Percentiles rank a stretch among this genome's conserved stretches.
These are phyloP conservation scores for Machimus rusticus DNA, from an alignment of 2,888 invertebrate genomes.

Conservation along the genomic window DNA sequence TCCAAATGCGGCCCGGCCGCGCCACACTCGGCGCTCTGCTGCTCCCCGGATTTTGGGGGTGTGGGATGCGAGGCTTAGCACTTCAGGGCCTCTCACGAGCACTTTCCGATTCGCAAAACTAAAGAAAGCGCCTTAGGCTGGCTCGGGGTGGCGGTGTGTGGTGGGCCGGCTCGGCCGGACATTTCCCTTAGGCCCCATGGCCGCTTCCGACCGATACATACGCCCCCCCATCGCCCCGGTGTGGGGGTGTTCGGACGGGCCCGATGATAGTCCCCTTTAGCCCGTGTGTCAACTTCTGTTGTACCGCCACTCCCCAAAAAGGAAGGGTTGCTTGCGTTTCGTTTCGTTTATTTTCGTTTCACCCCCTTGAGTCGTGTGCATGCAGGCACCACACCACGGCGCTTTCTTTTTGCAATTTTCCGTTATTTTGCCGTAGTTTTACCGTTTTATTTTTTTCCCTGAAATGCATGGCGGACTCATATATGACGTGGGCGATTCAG, in stretches of 20 bases:
- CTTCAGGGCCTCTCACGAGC: constrained; percentile 12
- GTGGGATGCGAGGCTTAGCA: not conserved
- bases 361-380: constrained; percentile 29
- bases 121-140: constrained; percentile 31
- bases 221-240: no score
- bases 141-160: not conserved
- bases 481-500: constrained; percentile 33
- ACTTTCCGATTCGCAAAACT: constrained; percentile 20
- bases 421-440: constrained; percentile 8
- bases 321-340: constrained; percentile 22
- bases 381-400: not conserved
- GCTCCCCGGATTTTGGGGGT: not conserved
- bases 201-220: not conserved
- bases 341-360: constrained; percentile 22
- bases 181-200: constrained; percentile 13
- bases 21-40: not conserved
- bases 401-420: constrained; percentile 35
- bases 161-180: not conserved
- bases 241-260: not conserved
- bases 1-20: not conserved
- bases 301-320: constrained; percentile 46
- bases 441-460: not conserved
- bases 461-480: not conserved
- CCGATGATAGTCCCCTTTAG: constrained; percentile 8
- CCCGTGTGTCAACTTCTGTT: constrained; percentile 29